These are phyloP conservation scores for Phalloptychus januarius DNA, from an alignment of 2,797 vertebrate genomes.

Conservation along the genomic window DNA sequence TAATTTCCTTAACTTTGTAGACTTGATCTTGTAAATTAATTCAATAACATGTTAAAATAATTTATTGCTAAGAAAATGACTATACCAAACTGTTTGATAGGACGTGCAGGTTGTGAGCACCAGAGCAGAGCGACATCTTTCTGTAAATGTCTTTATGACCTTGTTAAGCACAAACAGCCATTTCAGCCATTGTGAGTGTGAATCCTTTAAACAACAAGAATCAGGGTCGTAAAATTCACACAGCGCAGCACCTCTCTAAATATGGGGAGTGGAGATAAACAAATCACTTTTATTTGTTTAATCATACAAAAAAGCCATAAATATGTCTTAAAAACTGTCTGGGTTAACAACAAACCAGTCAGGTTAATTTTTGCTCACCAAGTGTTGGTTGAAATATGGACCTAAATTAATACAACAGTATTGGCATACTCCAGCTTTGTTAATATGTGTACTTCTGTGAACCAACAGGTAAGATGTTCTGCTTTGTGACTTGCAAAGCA, in stretches of 20 bases:
- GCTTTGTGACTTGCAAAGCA: neutral
- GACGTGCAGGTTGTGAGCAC: slow-evolving; percentile 34
- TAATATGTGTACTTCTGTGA: neutral
- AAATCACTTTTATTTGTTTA: neutral
- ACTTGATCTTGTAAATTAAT: neutral
- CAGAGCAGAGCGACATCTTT: slow-evolving; percentile 11
- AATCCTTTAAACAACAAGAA: slow-evolving; percentile 49
- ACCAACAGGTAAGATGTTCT: neutral
- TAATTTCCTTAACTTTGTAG: neutral
- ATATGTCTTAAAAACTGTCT: neutral
- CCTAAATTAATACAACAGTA: neutral
- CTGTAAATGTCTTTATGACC: slow-evolving; percentile 61
- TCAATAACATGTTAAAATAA: slow-evolving; percentile 1
- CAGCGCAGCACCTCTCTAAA: slow-evolving; percentile 26
- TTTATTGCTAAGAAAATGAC: neutral
- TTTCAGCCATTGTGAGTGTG: slow-evolving; percentile 32
- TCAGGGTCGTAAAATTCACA: slow-evolving; percentile 37
- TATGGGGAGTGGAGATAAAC: slow-evolving; percentile 19
- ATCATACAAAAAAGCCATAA: neutral
- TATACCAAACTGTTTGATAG: slow-evolving; percentile 8
- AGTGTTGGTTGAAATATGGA: neutral
- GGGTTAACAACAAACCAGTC: neutral
- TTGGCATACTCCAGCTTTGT: neutral
- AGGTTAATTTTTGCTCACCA: neutral
- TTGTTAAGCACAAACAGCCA: slow-evolving; percentile 49